Evolutionary conservation across 2,888 invertebrate species (phyloP).

Genomic region (Stenurella melanura): DNA sequence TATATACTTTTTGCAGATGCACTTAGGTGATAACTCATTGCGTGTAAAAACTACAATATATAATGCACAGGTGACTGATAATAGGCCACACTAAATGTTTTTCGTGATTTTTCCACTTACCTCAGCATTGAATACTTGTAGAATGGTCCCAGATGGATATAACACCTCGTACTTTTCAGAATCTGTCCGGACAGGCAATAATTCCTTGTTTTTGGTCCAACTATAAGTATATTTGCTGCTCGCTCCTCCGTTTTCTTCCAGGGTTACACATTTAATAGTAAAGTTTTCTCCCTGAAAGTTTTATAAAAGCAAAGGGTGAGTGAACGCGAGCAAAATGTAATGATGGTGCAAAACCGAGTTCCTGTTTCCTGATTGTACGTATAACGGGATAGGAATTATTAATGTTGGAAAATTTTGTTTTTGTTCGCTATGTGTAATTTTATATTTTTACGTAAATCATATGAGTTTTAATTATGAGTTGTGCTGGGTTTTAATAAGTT

Average conservation of each 20-base stretch:
- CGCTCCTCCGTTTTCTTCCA: conserved; percentile 76
- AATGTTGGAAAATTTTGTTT: neutral
- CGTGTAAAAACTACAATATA: no score
- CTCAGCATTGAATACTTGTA: conserved; percentile 86
- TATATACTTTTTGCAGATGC: no score
- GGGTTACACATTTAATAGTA: conserved; percentile 84
- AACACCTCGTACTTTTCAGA: conserved; percentile 90
- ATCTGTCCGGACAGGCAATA: conserved; percentile 83
- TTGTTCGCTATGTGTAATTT: neutral
- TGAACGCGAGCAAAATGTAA: neutral
- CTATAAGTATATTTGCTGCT: conserved; percentile 85
- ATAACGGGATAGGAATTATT: neutral
- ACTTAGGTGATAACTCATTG: no score
- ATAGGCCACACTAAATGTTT: no score
- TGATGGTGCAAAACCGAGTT: neutral
- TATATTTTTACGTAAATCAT: neutral
- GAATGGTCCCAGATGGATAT: conserved; percentile 87
- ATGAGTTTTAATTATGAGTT: neutral
- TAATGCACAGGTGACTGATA: no score
- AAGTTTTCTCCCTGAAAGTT: conserved; percentile 80
- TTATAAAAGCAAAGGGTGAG: neutral
- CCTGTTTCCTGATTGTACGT: neutral
- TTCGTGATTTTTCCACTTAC: conserved; percentile 71
- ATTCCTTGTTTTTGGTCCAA: conserved; percentile 86
- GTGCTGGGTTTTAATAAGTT: no score